phyloP scores from a whole-genome alignment of 2,888 invertebrate genomes.

The Scotopteryx bipunctaria region DNA sequence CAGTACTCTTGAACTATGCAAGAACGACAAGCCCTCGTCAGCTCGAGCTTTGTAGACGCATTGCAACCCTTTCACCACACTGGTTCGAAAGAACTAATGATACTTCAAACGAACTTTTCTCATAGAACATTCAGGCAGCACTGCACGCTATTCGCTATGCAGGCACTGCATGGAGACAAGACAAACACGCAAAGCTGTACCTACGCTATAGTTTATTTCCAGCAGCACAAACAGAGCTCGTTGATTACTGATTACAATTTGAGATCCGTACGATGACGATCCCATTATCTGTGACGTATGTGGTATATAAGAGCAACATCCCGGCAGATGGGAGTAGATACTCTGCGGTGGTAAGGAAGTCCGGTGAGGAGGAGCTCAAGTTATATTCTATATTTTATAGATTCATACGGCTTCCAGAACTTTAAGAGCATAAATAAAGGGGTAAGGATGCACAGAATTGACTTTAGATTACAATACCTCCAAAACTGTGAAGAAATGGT shows the following conservation, averaged over 20 bases:
- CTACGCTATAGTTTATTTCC: conserved; percentile 27
- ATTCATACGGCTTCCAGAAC: not conserved
- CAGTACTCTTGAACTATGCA: no score
- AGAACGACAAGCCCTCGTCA: no score
- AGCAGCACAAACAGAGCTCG: conserved; percentile 27
- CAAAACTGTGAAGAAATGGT: no score
- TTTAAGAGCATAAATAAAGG: not conserved
- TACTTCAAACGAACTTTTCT: no score
- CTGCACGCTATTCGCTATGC: not conserved
- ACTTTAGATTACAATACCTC: not conserved
- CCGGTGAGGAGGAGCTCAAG: not conserved
- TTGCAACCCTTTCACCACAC: not conserved
- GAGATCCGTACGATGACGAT: conserved; percentile 33
- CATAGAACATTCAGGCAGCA: not conserved
- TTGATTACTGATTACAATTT: conserved; percentile 13
- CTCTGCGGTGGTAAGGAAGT: conserved; percentile 4
- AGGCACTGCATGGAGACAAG: conserved; percentile 12
- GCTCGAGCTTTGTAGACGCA: no score
- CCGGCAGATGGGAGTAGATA: conserved; percentile 11
- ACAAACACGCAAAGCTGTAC: conserved; percentile 16
- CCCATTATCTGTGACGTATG: conserved; percentile 34
- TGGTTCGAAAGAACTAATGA: not conserved
- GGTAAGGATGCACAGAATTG: conserved; percentile 14
- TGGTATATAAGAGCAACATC: conserved; percentile 31
- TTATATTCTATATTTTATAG: no score